These are phyloP conservation scores for Galeopsomyia nigrocyanea DNA, from an alignment of 2,888 invertebrate genomes.

Conservation along the genomic window DNA sequence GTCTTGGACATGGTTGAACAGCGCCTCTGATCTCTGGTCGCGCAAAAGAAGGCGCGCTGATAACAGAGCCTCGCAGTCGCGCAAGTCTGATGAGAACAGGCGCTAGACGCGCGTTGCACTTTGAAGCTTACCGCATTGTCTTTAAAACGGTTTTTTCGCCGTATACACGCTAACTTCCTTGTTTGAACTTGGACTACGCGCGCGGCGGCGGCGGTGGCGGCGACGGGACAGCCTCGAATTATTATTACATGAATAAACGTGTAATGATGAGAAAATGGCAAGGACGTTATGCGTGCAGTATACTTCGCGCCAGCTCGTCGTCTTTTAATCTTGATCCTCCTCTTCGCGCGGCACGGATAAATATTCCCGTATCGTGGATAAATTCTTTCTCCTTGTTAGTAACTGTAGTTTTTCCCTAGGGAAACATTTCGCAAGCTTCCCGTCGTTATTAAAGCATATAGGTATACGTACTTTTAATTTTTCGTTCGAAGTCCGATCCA, in stretches of 20 bases:
- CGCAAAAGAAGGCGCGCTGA: slow-evolving; percentile 9
- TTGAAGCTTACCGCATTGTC: slow-evolving; percentile 31
- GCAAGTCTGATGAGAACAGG: background rate
- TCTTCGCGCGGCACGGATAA: no score
- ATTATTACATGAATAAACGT: background rate
- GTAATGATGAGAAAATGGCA: background rate
- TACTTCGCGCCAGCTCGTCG: no score
- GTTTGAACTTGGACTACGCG: background rate
- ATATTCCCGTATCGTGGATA: no score
- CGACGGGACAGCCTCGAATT: no score
- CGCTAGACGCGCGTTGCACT: slow-evolving; percentile 10
- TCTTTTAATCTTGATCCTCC: no score
- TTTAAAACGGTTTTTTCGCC: slow-evolving; percentile 37
- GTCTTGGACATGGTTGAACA: slow-evolving; percentile 6
- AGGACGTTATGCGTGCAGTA: background rate
- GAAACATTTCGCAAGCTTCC: no score
- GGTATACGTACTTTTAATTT: no score
- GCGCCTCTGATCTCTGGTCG: slow-evolving; percentile 7
- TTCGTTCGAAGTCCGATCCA: no score
- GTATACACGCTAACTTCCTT: slow-evolving; percentile 13
- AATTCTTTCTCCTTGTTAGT: no score
- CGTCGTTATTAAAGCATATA: no score
- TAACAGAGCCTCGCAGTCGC: slow-evolving; percentile 8
- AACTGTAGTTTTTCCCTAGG: no score
- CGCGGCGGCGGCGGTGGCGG: background rate